Evolutionary conservation across 2,888 invertebrate species (phyloP).

Genomic region (Agrochola macilenta): DNA sequence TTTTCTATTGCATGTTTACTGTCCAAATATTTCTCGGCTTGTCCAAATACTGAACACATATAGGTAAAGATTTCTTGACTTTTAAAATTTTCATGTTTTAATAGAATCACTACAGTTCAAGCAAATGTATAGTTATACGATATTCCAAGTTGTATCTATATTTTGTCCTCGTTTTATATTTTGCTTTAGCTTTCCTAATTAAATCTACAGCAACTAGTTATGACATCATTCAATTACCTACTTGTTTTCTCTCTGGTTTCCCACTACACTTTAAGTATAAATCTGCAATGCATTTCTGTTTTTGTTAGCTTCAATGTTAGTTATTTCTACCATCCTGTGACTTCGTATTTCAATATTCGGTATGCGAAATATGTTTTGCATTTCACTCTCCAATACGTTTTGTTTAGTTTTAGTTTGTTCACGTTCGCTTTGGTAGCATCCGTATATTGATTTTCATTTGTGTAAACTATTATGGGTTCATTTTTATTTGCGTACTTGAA

Average conservation of each 20-base stretch:
- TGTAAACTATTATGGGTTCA: neutral
- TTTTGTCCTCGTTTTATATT: conserved; percentile 11
- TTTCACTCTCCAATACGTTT: conserved; percentile 8
- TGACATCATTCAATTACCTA: conserved; percentile 35
- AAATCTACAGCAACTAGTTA: conserved; percentile 29
- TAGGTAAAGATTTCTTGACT: neutral
- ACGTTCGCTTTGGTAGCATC: conserved; percentile 13
- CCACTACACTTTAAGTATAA: neutral
- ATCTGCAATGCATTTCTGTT: neutral
- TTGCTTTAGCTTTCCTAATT: conserved; percentile 27
- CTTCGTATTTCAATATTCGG: conserved; percentile 22
- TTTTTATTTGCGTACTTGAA: neutral
- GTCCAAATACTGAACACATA: neutral
- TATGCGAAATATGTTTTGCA: conserved; percentile 11
- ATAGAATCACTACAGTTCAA: neutral
- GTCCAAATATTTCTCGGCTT: neutral
- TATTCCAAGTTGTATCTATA: neutral
- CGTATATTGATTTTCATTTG: conserved; percentile 26
- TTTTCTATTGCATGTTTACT: neutral
- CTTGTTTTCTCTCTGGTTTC: conserved; percentile 26
- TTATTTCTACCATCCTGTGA: conserved; percentile 21
- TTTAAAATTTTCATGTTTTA: neutral
- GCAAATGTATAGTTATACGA: neutral
- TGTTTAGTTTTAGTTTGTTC: conserved; percentile 15
- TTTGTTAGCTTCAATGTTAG: neutral